phyloP scores from a whole-genome alignment of 2,888 invertebrate genomes.

The Limnephilus marmoratus region DNA sequence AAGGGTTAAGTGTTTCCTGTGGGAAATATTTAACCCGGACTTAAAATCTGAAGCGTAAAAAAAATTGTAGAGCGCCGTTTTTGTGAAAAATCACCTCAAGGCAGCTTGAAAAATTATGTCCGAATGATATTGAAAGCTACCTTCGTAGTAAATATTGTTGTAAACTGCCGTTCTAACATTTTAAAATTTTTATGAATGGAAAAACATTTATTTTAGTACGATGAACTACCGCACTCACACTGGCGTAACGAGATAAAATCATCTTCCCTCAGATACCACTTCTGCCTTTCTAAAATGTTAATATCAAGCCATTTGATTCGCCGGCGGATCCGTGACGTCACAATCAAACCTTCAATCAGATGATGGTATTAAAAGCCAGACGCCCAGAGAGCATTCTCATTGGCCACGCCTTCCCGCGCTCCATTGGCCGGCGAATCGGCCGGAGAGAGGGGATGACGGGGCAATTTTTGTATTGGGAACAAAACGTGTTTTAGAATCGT shows the following conservation, averaged over 20 bases:
- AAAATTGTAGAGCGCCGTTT: too few relatives aligned
- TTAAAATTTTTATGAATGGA: neutral
- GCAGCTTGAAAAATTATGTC: too few relatives aligned
- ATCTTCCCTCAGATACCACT: slow-evolving; percentile 45
- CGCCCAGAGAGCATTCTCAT: slow-evolving; percentile 59
- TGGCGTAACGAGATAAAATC: neutral
- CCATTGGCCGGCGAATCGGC: slow-evolving; percentile 68
- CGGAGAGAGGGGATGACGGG: slow-evolving; percentile 72
- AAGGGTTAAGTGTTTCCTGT: too few relatives aligned
- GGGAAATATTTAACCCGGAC: too few relatives aligned
- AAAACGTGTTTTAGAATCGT: slow-evolving; percentile 59
- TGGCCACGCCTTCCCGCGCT: slow-evolving; percentile 71
- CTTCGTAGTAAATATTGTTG: too few relatives aligned
- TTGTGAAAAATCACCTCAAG: too few relatives aligned
- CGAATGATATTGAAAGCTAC: too few relatives aligned
- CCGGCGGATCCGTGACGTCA: slow-evolving; percentile 70
- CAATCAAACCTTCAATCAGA: slow-evolving; percentile 68
- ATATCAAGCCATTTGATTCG: slow-evolving; percentile 76
- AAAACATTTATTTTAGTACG: neutral
- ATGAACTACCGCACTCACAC: neutral
- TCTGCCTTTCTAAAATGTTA: slow-evolving; percentile 72
- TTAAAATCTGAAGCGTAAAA: too few relatives aligned
- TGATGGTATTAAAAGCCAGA: slow-evolving; percentile 56
- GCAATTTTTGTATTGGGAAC: slow-evolving; percentile 67
- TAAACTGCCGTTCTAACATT: too few relatives aligned